These are phyloP conservation scores for Heliconius melpomene DNA, from an alignment of 1,140 invertebrate genomes.

Conservation along the genomic window DNA sequence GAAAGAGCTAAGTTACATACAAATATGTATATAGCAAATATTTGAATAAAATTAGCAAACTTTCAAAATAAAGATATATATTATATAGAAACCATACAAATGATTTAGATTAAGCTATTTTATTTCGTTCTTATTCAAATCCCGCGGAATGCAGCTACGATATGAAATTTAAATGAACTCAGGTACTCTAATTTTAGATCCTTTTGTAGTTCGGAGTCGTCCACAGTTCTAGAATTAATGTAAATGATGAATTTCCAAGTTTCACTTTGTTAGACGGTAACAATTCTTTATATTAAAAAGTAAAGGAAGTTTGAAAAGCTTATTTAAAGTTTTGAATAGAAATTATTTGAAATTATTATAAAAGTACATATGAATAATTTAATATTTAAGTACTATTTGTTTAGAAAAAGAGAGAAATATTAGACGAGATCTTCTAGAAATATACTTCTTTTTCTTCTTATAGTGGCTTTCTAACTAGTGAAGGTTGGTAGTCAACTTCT, in stretches of 20 bases:
- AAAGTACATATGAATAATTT: no score
- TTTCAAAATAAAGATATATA: neutral
- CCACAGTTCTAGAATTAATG: constrained; percentile 30
- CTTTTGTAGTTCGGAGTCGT: constrained; percentile 29
- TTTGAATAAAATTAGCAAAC: neutral
- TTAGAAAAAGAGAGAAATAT: no score
- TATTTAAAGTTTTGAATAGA: neutral
- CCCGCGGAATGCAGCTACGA: constrained; percentile 28
- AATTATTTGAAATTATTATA: neutral
- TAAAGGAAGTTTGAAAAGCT: neutral
- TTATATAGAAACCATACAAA: neutral
- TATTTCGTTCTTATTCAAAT: constrained; percentile 20
- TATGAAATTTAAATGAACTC: constrained; percentile 40
- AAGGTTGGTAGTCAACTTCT: no score
- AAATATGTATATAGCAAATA: no score
- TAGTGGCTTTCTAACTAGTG: no score
- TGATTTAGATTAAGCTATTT: constrained; percentile 1
- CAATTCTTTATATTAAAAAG: neutral
- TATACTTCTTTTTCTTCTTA: no score
- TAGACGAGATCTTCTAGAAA: no score
- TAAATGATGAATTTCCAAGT: constrained; percentile 26
- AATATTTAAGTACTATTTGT: no score
- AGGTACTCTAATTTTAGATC: constrained; percentile 36
- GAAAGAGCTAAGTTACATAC: no score
- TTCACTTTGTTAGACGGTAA: constrained; percentile 16